phyloP scores from a whole-genome alignment of 2,113 vertebrate species.

The Oreochromis niloticus region DNA sequence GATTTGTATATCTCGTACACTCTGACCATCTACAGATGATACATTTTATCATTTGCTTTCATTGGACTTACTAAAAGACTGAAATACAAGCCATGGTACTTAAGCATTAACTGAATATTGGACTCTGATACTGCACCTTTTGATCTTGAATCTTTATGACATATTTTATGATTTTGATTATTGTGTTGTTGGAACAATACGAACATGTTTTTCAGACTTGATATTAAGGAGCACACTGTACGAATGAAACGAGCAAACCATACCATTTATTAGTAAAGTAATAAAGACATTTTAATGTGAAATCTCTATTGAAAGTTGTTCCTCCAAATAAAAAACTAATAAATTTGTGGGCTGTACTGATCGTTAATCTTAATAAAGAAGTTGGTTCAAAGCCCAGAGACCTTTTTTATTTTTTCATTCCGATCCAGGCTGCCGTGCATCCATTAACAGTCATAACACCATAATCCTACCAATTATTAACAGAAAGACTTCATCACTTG shows the following conservation, averaged over 20 bases:
- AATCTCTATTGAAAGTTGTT: not conserved
- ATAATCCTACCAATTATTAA: not conserved
- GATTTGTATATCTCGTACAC: not conserved
- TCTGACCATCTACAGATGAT: not conserved
- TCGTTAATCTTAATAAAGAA: not conserved
- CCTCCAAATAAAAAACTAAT: not conserved
- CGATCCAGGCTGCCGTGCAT: accelerated
- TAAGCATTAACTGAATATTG: not conserved
- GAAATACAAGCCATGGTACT: not conserved
- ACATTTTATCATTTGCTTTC: not conserved
- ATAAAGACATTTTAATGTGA: not conserved
- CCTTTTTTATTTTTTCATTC: not conserved
- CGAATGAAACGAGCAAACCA: not conserved
- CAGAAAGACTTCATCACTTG: not conserved
- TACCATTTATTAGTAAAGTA: not conserved
- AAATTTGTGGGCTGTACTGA: not conserved
- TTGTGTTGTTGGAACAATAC: not conserved
- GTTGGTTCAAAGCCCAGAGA: not conserved
- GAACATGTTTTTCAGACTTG: not conserved
- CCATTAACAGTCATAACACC: not conserved
- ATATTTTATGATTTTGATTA: not conserved
- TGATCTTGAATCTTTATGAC: not conserved
- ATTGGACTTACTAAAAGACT: not conserved
- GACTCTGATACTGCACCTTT: not conserved
- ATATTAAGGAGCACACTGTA: not conserved